These are phyloP conservation scores for Tachina lurida DNA, from an alignment of 2,888 invertebrate species.

Conservation along the genomic window DNA sequence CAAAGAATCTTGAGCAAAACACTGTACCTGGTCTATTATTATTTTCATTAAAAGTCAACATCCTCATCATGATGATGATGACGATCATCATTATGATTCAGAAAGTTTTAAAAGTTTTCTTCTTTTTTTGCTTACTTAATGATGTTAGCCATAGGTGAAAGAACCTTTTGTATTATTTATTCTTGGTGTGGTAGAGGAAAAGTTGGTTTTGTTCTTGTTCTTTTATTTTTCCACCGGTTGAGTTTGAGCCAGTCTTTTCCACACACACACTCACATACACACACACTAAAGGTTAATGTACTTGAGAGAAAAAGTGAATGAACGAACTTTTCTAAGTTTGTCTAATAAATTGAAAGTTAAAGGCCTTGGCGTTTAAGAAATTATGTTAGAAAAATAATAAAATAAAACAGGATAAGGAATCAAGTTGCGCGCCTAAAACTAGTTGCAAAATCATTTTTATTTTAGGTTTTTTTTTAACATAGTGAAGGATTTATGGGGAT, in stretches of 20 bases:
- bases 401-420: slow-evolving; percentile 40
- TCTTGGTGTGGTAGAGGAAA: slow-evolving; percentile 38
- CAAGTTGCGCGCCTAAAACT: slow-evolving; percentile 25
- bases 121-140: slow-evolving; percentile 19
- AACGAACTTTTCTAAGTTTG: slow-evolving; percentile 71
- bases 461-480: background rate
- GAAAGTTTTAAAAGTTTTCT: slow-evolving; percentile 5
- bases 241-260: slow-evolving; percentile 34
- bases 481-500: background rate
- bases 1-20: slow-evolving; percentile 62
- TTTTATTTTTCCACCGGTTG: slow-evolving; percentile 27
- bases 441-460: background rate
- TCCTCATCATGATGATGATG: slow-evolving; percentile 47
- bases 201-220: slow-evolving; percentile 49
- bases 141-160: slow-evolving; percentile 59
- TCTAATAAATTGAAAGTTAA: slow-evolving; percentile 66
- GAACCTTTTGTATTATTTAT: slow-evolving; percentile 51
- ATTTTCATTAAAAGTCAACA: slow-evolving; percentile 40
- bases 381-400: slow-evolving; percentile 24
- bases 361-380: slow-evolving; percentile 65
- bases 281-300: slow-evolving; percentile 71
- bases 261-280: background rate
- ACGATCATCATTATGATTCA: slow-evolving; percentile 12
- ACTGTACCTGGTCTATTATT: slow-evolving; percentile 62
- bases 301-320: slow-evolving; percentile 74